Conservation (phyloP, 1,140 invertebrate genomes). For the Sipha flava region DNA sequence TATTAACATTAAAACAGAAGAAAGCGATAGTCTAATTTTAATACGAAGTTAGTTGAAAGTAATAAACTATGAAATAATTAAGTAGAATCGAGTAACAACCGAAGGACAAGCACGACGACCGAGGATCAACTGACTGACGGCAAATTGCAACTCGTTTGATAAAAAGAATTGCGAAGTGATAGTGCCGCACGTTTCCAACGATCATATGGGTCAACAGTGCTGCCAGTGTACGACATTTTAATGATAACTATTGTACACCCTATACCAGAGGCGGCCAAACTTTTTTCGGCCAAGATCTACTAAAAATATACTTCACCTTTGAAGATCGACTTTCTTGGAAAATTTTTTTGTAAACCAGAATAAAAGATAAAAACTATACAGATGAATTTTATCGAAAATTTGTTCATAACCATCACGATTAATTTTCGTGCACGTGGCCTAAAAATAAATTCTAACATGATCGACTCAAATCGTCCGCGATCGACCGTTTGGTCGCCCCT, state of each 20-base stretch:
- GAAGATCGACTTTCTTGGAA: too few relatives aligned
- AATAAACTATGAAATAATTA: neutral
- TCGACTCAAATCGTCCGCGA: too few relatives aligned
- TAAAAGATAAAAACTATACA: too few relatives aligned
- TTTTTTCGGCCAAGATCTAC: too few relatives aligned
- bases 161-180: neutral
- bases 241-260: neutral
- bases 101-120: neutral
- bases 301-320: too few relatives aligned
- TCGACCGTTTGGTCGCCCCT: too few relatives aligned
- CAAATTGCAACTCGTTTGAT: neutral
- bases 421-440: too few relatives aligned
- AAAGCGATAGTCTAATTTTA: neutral
- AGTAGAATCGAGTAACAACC: neutral
- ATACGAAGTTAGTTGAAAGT: neutral
- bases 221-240: neutral
- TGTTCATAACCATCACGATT: too few relatives aligned
- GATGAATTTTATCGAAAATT: too few relatives aligned
- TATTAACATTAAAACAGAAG: neutral
- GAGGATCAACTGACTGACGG: slow-evolving; percentile 4
- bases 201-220: neutral
- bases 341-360: too few relatives aligned
- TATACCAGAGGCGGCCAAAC: too few relatives aligned
- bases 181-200: neutral
- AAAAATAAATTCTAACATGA: too few relatives aligned